Conservation (phyloP, 2,888 invertebrate species). For the Nephrotoma guestfalica region DNA sequence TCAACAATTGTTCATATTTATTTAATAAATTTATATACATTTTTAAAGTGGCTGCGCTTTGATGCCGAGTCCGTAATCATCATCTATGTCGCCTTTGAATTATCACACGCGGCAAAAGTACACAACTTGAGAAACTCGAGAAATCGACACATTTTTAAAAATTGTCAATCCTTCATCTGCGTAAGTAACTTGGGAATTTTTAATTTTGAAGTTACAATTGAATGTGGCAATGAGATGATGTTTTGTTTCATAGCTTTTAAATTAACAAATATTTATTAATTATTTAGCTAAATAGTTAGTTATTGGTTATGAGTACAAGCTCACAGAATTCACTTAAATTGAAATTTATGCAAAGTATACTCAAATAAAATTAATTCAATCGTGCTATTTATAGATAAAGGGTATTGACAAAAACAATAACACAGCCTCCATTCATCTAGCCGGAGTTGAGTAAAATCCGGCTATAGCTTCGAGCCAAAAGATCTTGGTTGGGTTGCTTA, state of each 20-base stretch:
- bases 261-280: not conserved
- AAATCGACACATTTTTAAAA: not conserved
- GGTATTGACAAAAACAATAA: too few species aligned
- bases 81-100: not conserved
- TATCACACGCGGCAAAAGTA: not conserved
- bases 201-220: not conserved
- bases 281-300: not conserved
- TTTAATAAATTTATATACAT: not conserved
- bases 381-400: too few species aligned
- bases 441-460: too few species aligned
- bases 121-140: not conserved
- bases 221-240: not conserved
- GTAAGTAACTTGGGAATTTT: not conserved
- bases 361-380: too few species aligned
- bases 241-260: not conserved
- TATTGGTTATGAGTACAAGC: not conserved
- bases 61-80: too few species aligned
- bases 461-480: too few species aligned
- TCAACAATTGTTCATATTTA: not conserved
- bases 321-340: not conserved
- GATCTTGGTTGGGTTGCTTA: too few species aligned
- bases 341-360: not conserved
- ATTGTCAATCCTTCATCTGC: too few species aligned
- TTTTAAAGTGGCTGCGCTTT: not conserved
- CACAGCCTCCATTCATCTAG: too few species aligned